Evolutionary conservation across 1,140 invertebrate species (phyloP).

Genomic region (Euborellia annulipes): DNA sequence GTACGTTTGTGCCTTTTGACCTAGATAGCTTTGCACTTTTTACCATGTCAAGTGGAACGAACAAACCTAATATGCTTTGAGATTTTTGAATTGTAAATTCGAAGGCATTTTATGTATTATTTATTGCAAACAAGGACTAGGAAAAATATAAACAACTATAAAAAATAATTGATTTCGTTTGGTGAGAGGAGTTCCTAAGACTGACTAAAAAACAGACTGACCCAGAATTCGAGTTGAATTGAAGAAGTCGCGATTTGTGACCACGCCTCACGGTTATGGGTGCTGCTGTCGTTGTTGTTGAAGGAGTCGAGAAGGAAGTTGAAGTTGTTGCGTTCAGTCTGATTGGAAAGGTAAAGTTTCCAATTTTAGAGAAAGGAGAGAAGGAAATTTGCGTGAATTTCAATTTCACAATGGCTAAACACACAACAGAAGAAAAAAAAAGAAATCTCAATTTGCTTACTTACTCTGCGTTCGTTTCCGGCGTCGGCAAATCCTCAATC

Average conservation of each 20-base stretch:
- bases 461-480: constrained; percentile 91
- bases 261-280: constrained; percentile 39
- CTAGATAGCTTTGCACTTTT: no score
- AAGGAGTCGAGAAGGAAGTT: no score
- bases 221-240: constrained; percentile 75
- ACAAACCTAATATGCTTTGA: background rate
- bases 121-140: no score
- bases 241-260: constrained; percentile 71
- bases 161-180: background rate
- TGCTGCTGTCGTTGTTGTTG: constrained; percentile 2
- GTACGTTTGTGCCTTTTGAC: no score
- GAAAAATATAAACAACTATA: background rate
- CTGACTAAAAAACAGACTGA: constrained; percentile 34
- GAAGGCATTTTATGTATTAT: no score
- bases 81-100: background rate
- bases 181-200: background rate
- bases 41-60: no score
- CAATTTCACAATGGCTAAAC: no score
- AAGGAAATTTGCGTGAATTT: no score
- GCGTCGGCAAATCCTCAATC: constrained; percentile 85
- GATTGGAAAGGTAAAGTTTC: no score
- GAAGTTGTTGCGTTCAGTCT: no score
- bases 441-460: constrained; percentile 28
- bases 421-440: background rate
- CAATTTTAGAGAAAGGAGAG: no score